Base-by-base conservation (phyloP, 2,797 vertebrate genomes). In the Sciurus carolinensis region DNA sequence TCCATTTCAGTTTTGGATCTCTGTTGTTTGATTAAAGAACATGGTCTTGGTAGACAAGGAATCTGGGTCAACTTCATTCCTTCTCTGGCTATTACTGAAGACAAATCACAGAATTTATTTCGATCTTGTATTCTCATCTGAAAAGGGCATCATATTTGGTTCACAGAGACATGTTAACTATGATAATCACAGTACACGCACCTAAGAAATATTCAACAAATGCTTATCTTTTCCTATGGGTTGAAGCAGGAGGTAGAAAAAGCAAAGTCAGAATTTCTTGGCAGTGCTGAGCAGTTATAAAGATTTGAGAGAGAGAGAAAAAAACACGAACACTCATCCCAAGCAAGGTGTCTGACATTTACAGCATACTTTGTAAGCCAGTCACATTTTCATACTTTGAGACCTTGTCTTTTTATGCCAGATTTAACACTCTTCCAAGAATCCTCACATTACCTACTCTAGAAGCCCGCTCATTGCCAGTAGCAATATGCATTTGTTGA, bases 41-140 rank as follows among this genome's bases (percentile, higher is more conserved):
- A 77, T 3, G 36, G 33, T 47, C 64, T 47, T 54, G 22, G 72
- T 26, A 92, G 82, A 59, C 30, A 73, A 76, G 89, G 57, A 91
- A 96, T 94, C 47, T 87, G 85, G 91, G 71, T 77, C 91, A 95
- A 59, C 44, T 83, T 69, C 50, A 42, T 73, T 88, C 54, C 59
- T 94, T 82, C 28, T 86, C 50, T 50, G 17, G 54, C n/a, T 39
- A 66, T 83, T 80, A 64, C 73, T 67, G 76, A n/a, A 62, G 69
- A 87, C 75, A 93, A 89, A 84, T 85, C 47, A 59, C 24, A 57
- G 52, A 79, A 69, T n/a, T 64, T 42, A 89, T 7, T 82, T 50
- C 50, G 24, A 79, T 62, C 36, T 36, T 91, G 26, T 59, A 62
- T 73, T 71, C 28, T 36, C 47, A 18, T 42, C 33, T 52, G 57